Evolutionary conservation across 2,888 invertebrate genomes (phyloP), one percentile per base, ranked within the genome.

Genomic region (Nemurella pictetii): DNA sequence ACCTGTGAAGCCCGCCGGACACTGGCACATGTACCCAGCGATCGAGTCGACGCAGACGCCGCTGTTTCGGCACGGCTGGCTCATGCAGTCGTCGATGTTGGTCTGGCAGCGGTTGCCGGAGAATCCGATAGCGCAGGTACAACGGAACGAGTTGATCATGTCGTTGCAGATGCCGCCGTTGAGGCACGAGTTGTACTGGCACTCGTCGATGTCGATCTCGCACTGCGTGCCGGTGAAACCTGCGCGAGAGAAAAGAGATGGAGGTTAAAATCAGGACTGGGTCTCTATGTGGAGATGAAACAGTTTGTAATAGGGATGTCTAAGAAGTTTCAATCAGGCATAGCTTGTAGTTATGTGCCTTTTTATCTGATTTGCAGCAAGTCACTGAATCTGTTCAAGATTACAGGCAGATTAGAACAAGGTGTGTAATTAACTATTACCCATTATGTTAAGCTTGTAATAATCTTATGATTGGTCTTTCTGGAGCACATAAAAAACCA

Each of bases 181-280:
- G 85, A 96, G 90, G 88, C 98, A 98, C 0, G 98, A 97, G 89
- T 94, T 95, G 87, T 95, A 94, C 29, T 94, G 95, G 90, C 98
- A 98, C 89, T 98, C 97, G 90, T 98, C 96, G 85, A 97, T 96
- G 90, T 98, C 96, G 87, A 96, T 95, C 90, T 97, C 96, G 90
- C 97, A 97, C 88, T 97, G 97, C 0, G 95, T 96, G 0, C 97
- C 97, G 3, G 96, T 96, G 89, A 96, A 97, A 87, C 96, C 96
- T 96, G 91, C 0, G 89, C 89, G 88, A 55, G 85, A 86, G 86
- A 87, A 86, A 86, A 85, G 84, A 83, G 74, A 83, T 30, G n/a
- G 20, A 55, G 1, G 9, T 55, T 55, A 55, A 12, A 7, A 55
- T 55, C 3, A 55, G 55, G 55, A 3, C 20, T 35, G 35, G 35